A percentile compares a stretch with the other conserved stretches of the same genome.
Conservation (phyloP, 2,888 invertebrate genomes). For the Eucriotettix oculatus region DNA sequence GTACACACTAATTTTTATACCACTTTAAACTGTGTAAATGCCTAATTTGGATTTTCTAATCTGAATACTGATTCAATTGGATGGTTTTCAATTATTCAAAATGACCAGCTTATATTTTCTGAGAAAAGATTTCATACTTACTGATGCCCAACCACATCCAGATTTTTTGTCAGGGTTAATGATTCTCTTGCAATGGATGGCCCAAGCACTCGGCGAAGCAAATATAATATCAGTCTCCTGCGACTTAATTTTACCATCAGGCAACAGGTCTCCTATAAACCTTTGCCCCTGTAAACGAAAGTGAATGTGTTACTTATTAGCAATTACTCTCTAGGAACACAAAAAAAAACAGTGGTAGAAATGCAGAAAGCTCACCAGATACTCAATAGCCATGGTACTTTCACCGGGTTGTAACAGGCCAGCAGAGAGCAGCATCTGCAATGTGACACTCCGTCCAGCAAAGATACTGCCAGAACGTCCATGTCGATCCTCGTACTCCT, state of each 20-base stretch:
- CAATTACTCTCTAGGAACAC: no score
- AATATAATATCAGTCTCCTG: constrained; percentile 78
- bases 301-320: background rate
- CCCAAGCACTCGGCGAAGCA: constrained; percentile 84
- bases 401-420: constrained; percentile 70
- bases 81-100: no score
- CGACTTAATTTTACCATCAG: constrained; percentile 76
- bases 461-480: constrained; percentile 14
- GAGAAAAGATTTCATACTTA: constrained; percentile 29
- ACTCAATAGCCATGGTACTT: constrained; percentile 76
- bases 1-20: no score
- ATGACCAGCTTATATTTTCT: background rate
- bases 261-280: constrained; percentile 70
- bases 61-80: no score
- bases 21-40: no score
- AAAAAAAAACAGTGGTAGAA: background rate
- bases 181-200: constrained; percentile 77
- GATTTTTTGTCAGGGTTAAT: constrained; percentile 84
- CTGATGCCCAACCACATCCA: constrained; percentile 87
- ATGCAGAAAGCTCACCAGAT: constrained; percentile 45
- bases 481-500: constrained; percentile 31
- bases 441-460: constrained; percentile 53
- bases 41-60: no score
- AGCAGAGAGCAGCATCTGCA: constrained; percentile 72
- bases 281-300: constrained; percentile 54